Evolutionary conservation across 2,113 vertebrate species (phyloP).

Genomic region (Cettia cetti): DNA sequence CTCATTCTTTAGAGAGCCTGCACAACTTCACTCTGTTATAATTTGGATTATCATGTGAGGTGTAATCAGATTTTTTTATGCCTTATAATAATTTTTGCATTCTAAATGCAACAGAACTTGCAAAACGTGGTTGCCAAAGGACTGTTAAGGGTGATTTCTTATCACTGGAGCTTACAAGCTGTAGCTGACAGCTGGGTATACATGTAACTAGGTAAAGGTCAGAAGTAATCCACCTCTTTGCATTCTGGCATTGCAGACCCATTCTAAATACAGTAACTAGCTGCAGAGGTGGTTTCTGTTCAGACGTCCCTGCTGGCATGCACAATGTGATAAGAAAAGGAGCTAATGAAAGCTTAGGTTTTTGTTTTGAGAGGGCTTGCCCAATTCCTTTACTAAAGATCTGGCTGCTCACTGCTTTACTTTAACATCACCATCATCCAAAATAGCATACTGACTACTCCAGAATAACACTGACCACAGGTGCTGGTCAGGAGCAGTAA

Average conservation of each 20-base stretch:
- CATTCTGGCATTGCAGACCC: not conserved
- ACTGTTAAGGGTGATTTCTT: not conserved
- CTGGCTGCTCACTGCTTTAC: not conserved
- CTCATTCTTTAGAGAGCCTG: not conserved
- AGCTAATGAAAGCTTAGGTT: not conserved
- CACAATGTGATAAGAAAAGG: not conserved
- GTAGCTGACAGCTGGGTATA: not conserved
- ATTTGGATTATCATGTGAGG: not conserved
- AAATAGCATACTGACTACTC: not conserved
- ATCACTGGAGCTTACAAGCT: not conserved
- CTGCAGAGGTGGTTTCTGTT: not conserved
- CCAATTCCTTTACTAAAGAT: not conserved
- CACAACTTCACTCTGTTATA: not conserved
- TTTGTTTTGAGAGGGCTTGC: not conserved
- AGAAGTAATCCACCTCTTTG: not conserved
- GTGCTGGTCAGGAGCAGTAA: not conserved
- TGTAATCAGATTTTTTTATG: not conserved
- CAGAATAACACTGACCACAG: not conserved
- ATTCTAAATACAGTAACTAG: not conserved
- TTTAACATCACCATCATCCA: not conserved
- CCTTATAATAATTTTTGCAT: not conserved
- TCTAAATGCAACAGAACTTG: not conserved
- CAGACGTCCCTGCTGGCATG: not conserved
- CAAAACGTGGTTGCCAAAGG: not conserved
- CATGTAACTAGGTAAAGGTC: constrained; percentile 4